phyloP scores from a whole-genome alignment of 2,113 vertebrate species.

The Protomyctophum bolini region DNA sequence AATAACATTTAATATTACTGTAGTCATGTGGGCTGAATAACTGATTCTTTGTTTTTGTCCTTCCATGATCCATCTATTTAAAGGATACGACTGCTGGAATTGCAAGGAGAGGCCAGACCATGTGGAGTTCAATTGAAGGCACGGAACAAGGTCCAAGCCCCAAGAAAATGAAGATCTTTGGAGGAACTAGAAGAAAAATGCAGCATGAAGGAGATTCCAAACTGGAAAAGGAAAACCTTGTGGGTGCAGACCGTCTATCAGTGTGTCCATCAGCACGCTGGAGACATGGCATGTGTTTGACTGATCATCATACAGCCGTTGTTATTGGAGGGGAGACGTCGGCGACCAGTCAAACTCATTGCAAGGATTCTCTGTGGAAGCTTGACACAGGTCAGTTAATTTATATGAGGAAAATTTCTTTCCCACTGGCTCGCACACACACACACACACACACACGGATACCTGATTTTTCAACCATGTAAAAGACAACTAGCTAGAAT shows the following conservation, averaged over 20 bases:
- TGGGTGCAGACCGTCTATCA: conserved; percentile 47
- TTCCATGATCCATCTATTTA: neutral
- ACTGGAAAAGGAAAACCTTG: neutral
- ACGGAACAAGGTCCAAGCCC: conserved; percentile 43
- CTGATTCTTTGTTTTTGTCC: neutral
- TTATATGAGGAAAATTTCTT: neutral
- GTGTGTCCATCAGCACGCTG: conserved; percentile 82
- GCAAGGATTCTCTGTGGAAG: conserved; percentile 86
- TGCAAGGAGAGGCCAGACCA: conserved; percentile 47
- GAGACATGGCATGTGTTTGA: conserved; percentile 87
- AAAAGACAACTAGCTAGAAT: neutral
- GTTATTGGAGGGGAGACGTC: conserved; percentile 84
- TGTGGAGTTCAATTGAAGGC: conserved; percentile 61
- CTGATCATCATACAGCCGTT: conserved; percentile 82
- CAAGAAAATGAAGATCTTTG: conserved; percentile 62
- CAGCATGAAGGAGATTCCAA: conserved; percentile 22
- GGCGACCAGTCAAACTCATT: conserved; percentile 69
- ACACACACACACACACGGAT: too few species aligned
- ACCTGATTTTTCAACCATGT: neutral
- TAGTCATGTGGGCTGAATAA: neutral
- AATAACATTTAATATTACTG: neutral
- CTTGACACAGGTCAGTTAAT: conserved; percentile 82
- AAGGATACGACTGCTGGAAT: conserved; percentile 69
- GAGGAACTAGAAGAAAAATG: conserved; percentile 59
- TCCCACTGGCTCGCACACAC: too few species aligned